phyloP scores from a whole-genome alignment of 2,797 vertebrate genomes.

The Coluber constrictor region DNA sequence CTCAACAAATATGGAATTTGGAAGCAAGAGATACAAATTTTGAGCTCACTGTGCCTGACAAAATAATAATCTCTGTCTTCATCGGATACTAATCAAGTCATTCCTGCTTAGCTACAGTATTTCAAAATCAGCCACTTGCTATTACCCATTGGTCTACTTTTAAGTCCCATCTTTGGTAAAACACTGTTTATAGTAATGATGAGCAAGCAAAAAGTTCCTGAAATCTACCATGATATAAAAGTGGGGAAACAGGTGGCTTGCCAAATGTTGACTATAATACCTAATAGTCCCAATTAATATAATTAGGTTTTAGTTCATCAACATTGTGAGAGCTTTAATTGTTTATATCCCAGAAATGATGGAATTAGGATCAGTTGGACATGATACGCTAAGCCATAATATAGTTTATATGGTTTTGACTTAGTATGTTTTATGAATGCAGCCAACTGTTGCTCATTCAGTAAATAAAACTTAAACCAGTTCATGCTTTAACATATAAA shows the following conservation, averaged over 20 bases:
- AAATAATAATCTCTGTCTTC: background rate
- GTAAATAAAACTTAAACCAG: background rate
- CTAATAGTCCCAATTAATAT: background rate
- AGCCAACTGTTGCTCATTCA: background rate
- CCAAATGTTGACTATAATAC: background rate
- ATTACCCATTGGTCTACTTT: background rate
- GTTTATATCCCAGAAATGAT: background rate
- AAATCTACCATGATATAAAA: background rate
- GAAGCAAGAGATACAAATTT: background rate
- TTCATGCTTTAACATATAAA: background rate
- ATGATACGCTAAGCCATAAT: background rate
- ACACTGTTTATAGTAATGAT: background rate
- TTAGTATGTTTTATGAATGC: background rate
- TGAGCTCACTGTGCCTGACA: background rate
- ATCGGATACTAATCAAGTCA: background rate
- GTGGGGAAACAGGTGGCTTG: background rate
- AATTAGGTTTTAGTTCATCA: background rate
- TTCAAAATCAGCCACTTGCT: background rate
- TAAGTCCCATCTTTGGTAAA: background rate
- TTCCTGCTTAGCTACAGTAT: background rate
- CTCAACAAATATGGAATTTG: background rate
- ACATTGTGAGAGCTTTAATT: background rate
- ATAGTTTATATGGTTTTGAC: background rate
- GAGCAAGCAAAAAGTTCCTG: background rate
- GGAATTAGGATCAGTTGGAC: background rate